Conservation (phyloP, 2,113 vertebrate genomes). For the Etheostoma cragini region DNA sequence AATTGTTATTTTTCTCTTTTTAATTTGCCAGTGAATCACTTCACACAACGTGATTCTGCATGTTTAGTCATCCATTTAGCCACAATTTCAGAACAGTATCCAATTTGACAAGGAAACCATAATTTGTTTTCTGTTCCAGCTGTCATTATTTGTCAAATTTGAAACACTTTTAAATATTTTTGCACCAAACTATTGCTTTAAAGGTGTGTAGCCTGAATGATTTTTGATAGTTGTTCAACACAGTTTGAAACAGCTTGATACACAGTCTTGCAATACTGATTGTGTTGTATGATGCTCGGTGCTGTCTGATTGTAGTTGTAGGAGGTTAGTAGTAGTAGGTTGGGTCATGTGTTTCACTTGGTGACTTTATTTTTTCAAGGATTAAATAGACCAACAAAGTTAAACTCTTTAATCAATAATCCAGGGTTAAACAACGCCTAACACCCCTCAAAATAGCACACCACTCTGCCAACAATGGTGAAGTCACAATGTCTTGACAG, state of each 20-base stretch:
- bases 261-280: not conserved
- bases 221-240: not conserved
- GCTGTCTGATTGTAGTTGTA: too few species aligned
- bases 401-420: not conserved
- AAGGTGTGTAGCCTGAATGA: too few species aligned
- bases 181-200: not conserved
- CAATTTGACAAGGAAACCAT: slow-evolving; percentile 11
- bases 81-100: slow-evolving; percentile 9
- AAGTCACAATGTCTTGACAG: not conserved
- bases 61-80: slow-evolving; percentile 54
- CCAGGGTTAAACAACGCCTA: not conserved
- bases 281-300: not conserved
- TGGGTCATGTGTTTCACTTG: not conserved
- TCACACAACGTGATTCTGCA: slow-evolving; percentile 40
- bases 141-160: slow-evolving; percentile 3
- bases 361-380: not conserved
- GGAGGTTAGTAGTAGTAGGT: not conserved
- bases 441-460: not conserved
- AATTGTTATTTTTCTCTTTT: slow-evolving; percentile 43
- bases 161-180: not conserved
- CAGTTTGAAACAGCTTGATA: not conserved
- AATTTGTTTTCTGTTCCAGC: not conserved
- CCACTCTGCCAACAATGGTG: not conserved
- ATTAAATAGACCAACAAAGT: not conserved
- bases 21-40: slow-evolving; percentile 54